These are phyloP conservation scores for Rhynchonycteris naso DNA, from an alignment of 2,797 vertebrate species.

Conservation along the genomic window DNA sequence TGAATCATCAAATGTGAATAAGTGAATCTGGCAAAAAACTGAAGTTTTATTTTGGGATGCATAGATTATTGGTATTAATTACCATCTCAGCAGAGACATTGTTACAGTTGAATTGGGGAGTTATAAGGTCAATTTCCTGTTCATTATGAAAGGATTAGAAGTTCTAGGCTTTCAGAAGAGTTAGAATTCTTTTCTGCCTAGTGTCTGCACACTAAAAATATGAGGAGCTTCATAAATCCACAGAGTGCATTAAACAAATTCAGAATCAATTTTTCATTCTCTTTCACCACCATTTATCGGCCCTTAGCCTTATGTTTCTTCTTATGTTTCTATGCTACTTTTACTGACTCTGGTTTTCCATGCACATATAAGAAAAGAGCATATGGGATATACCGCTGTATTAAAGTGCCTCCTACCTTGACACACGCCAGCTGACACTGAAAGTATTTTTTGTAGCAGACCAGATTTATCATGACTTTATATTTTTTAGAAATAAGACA, in stretches of 20 bases:
- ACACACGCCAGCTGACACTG: not conserved
- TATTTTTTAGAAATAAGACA: not conserved
- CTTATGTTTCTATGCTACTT: not conserved
- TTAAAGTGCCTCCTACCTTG: not conserved
- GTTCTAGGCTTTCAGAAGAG: not conserved
- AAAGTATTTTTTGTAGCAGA: not conserved
- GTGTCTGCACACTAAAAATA: not conserved
- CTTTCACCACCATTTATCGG: not conserved
- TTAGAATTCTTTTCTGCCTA: not conserved
- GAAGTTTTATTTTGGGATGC: not conserved
- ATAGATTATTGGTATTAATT: not conserved
- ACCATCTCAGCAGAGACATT: not conserved
- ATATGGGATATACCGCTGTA: not conserved
- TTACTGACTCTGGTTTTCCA: slow-evolving; percentile 2
- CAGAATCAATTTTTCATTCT: not conserved
- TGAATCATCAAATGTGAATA: not conserved
- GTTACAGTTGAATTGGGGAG: not conserved
- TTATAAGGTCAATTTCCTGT: not conserved
- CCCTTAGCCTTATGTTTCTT: not conserved
- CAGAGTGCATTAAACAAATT: not conserved
- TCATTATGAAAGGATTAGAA: not conserved
- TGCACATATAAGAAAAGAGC: not conserved
- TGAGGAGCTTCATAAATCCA: not conserved
- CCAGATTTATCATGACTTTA: not conserved
- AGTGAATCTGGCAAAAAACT: not conserved